Evolutionary conservation across 2,797 vertebrate species (phyloP).

Genomic region (Tragopan temminckii): DNA sequence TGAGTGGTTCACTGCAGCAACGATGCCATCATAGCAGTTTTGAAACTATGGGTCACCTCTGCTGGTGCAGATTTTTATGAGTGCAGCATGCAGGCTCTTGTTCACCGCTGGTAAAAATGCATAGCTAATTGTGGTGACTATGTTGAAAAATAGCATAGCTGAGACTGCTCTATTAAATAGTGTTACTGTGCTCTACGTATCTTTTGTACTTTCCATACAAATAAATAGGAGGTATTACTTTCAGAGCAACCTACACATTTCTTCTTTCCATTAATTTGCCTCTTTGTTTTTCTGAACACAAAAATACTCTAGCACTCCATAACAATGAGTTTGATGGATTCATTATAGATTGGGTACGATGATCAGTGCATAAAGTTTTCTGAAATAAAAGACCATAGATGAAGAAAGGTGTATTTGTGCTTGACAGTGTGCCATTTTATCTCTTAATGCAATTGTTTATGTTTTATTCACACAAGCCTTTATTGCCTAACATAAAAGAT

Average conservation of each 20-base stretch:
- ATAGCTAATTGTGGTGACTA: not conserved
- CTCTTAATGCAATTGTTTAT: not conserved
- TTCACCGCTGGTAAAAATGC: not conserved
- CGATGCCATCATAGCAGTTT: not conserved
- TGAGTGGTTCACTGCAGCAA: not conserved
- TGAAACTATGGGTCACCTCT: not conserved
- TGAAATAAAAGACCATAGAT: not conserved
- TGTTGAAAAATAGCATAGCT: not conserved
- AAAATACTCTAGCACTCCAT: fast-evolving
- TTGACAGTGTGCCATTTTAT: not conserved
- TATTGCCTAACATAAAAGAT: not conserved
- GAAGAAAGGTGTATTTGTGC: not conserved
- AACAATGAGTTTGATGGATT: not conserved
- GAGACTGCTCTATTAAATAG: not conserved
- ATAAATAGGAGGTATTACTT: not conserved
- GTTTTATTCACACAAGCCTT: not conserved
- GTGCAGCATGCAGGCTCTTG: not conserved
- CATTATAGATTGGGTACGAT: not conserved
- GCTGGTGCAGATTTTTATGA: not conserved
- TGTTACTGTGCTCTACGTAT: not conserved
- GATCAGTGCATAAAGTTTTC: not conserved
- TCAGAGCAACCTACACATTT: not conserved
- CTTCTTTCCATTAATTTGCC: not conserved
- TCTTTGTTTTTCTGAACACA: not conserved
- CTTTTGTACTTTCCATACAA: not conserved